These are phyloP conservation scores for Drosophila rhopaloa DNA, from an alignment of 1,140 invertebrate species.

Conservation along the genomic window DNA sequence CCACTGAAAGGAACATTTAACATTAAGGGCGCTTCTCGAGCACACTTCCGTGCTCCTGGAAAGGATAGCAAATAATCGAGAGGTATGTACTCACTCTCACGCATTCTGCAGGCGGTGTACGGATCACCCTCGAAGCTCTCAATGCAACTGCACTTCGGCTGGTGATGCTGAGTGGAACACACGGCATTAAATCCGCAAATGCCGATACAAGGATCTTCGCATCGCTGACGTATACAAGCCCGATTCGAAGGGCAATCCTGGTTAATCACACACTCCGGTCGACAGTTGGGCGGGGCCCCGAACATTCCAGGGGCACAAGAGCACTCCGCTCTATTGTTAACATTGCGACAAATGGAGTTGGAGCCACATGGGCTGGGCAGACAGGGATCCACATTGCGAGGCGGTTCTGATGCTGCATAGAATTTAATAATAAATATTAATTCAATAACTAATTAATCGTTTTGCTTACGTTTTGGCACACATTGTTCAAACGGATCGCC, in stretches of 20 bases:
- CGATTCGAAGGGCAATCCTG: slow-evolving; percentile 91
- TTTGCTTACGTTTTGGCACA: slow-evolving; percentile 88
- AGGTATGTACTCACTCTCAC: slow-evolving; percentile 87
- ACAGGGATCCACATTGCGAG: slow-evolving; percentile 88
- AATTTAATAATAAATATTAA: neutral
- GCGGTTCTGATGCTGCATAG: slow-evolving; percentile 68
- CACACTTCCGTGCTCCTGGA: slow-evolving; percentile 23
- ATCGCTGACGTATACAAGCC: slow-evolving; percentile 91
- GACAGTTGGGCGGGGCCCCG: slow-evolving; percentile 92
- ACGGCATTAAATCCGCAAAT: slow-evolving; percentile 93
- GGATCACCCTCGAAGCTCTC: slow-evolving; percentile 93
- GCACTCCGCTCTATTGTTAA: slow-evolving; percentile 90
- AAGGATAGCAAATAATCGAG: slow-evolving; percentile 47
- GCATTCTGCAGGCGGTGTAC: slow-evolving; percentile 89
- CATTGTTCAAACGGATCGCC: slow-evolving; percentile 95
- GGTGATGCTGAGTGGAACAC: slow-evolving; percentile 91
- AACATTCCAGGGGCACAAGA: slow-evolving; percentile 91
- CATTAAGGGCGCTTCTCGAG: slow-evolving; percentile 51
- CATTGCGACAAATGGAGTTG: slow-evolving; percentile 90
- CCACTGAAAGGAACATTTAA: slow-evolving; percentile 81
- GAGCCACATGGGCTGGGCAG: slow-evolving; percentile 92
- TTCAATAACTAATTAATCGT: neutral
- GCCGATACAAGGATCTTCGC: slow-evolving; percentile 92
- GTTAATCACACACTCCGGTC: slow-evolving; percentile 91
- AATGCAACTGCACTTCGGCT: slow-evolving; percentile 91